Base-by-base conservation (phyloP, 2,113 vertebrate species). In the Pseudopipra pipra region DNA sequence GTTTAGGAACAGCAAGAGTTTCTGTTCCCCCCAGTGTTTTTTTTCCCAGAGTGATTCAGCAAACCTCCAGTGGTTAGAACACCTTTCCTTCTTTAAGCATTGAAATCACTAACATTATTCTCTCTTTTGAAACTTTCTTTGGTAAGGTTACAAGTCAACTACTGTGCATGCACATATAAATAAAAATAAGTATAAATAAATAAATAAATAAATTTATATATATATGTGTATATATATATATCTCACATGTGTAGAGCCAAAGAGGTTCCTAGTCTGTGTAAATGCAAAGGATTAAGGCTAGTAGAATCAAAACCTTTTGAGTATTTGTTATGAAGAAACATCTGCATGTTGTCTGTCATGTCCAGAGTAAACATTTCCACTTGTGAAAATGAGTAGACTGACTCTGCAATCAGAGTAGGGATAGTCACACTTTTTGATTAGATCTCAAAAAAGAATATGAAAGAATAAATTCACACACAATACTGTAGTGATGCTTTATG, bases 391-490 rank as follows among this genome's bases (percentile, higher is more conserved):
- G n/a, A 82, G 41, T 11, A 87, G 46, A 52, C 6, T 15, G 19
- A 24, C n/a, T 49, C 41, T 0, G 8, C 7, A 61, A 23, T 30
- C 55, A 72, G 43, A 75, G 23, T 39, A 62, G 47, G 33, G 14
- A 39, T 8, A 81, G 56, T 65, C 71, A 86, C 76, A 61, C 44
- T 47, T 75, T 37, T 47, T 59, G 41, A 93, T 92, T 74, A 90
- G 39, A 33, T 77, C n/a, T 77, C 63, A 56, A 51, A 91, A 78
- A 51, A 59, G 15, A 30, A 8, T 25, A 59, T 24, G 35, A 87
- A 91, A 81, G 30, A 81, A 91, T 63, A 87, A 87, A 95, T 89
- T 89, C 59, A 92, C 43, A 86, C 55, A 54, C 85, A 88, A 62
- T 82, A 68, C 31, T 61, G 52, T 41, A 51, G 44, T 1, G 2